phyloP scores from a whole-genome alignment of 2,113 vertebrate genomes.

The Ramphastos sulfuratus region DNA sequence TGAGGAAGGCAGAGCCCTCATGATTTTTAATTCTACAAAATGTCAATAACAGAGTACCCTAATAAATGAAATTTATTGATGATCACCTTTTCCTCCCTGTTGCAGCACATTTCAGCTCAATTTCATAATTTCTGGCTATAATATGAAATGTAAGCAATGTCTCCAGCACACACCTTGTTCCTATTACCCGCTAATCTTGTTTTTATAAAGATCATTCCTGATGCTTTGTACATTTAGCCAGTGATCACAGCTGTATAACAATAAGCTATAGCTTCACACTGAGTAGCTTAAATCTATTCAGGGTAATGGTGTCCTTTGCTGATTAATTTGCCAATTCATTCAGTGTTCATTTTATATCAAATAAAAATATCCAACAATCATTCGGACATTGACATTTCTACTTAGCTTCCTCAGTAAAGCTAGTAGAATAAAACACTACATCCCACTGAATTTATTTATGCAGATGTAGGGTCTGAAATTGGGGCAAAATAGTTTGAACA shows the following conservation, averaged over 20 bases:
- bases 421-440: neutral
- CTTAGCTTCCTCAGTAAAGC: conserved; percentile 1
- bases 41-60: neutral
- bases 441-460: conserved; percentile 31
- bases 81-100: neutral
- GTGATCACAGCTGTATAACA: neutral
- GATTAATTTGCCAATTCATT: conserved; percentile 9
- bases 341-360: conserved; percentile 31
- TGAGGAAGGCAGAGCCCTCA: neutral
- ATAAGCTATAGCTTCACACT: neutral
- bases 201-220: neutral
- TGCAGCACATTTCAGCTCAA: neutral
- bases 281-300: neutral
- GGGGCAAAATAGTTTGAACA: neutral
- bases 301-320: neutral
- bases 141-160: conserved; percentile 23
- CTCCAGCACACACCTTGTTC: conserved; percentile 29
- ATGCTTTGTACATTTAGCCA: neutral
- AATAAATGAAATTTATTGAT: neutral
- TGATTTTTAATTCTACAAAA: neutral
- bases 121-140: conserved; percentile 9
- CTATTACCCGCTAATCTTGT: neutral
- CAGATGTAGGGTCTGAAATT: neutral
- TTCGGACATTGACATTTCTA: conserved; percentile 21
- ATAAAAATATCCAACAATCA: conserved; percentile 43